Evolutionary conservation across 2,797 vertebrate species (phyloP).

Genomic region (Artibeus lituratus): DNA sequence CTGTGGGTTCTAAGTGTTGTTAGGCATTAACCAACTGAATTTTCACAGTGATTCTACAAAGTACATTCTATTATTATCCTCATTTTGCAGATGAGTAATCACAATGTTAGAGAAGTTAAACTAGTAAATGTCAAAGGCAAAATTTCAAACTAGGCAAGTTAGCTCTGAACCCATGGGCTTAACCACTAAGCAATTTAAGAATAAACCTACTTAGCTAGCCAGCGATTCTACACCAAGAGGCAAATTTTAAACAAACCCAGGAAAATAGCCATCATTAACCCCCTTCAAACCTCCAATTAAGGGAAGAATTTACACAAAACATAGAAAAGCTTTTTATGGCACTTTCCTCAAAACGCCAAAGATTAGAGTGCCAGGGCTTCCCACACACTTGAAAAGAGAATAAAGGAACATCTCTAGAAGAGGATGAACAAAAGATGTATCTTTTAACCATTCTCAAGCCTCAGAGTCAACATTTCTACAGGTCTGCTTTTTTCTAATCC

Average conservation of each 20-base stretch:
- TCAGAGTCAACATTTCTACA: constrained; percentile 8
- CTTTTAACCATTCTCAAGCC: neutral
- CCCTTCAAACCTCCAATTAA: neutral
- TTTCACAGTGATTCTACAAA: neutral
- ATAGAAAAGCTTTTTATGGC: neutral
- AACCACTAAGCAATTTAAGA: neutral
- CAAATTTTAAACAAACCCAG: neutral
- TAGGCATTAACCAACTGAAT: neutral
- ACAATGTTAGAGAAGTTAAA: neutral
- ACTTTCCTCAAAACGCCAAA: constrained; percentile 37
- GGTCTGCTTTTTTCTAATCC: constrained; percentile 20
- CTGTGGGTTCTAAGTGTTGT: neutral
- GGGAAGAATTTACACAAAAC: constrained; percentile 7
- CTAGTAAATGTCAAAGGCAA: constrained; percentile 32
- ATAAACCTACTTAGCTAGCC: neutral
- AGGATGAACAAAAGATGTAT: neutral
- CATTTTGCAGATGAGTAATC: constrained; percentile 15
- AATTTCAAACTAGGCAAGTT: constrained; percentile 17
- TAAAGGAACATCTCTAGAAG: neutral
- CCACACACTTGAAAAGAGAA: constrained; percentile 20
- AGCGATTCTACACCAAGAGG: neutral
- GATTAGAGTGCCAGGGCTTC: neutral
- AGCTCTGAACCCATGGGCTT: neutral
- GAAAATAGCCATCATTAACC: neutral
- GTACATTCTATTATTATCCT: neutral